phyloP scores from a whole-genome alignment of 2,113 vertebrate genomes.

The Bombycilla garrulus region DNA sequence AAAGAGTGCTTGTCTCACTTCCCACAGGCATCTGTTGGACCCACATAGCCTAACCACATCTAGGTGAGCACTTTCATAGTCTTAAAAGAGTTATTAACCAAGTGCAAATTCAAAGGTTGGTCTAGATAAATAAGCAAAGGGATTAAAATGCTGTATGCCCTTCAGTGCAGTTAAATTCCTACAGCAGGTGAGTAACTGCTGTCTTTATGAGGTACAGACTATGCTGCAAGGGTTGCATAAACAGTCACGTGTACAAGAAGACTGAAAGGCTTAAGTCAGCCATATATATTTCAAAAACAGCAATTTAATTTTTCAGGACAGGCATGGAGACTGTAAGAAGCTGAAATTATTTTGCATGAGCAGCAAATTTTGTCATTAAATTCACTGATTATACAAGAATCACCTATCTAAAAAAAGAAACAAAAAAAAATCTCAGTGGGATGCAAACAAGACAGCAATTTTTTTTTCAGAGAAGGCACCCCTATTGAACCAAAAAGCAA shows the following conservation, averaged over 20 bases:
- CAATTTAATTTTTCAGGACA: background rate
- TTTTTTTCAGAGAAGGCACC: background rate
- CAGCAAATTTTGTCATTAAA: background rate
- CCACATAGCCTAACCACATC: background rate
- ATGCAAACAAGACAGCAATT: background rate
- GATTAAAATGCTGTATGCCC: background rate
- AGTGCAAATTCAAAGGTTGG: background rate
- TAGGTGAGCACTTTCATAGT: background rate
- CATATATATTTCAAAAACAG: background rate
- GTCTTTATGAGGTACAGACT: background rate
- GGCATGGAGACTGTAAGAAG: background rate
- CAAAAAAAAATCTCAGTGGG: background rate
- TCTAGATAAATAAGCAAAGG: background rate
- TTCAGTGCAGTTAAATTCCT: background rate
- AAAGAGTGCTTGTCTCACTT: background rate
- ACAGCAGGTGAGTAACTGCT: background rate
- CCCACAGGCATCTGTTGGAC: background rate
- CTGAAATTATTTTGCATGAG: background rate
- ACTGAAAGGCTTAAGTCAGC: background rate
- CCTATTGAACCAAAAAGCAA: background rate
- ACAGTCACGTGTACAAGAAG: background rate
- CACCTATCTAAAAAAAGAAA: background rate
- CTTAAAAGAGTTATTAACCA: background rate
- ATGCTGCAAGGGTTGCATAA: background rate
- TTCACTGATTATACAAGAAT: background rate